Base-by-base conservation (phyloP, 2,797 vertebrate genomes). In the Balearica regulorum region DNA sequence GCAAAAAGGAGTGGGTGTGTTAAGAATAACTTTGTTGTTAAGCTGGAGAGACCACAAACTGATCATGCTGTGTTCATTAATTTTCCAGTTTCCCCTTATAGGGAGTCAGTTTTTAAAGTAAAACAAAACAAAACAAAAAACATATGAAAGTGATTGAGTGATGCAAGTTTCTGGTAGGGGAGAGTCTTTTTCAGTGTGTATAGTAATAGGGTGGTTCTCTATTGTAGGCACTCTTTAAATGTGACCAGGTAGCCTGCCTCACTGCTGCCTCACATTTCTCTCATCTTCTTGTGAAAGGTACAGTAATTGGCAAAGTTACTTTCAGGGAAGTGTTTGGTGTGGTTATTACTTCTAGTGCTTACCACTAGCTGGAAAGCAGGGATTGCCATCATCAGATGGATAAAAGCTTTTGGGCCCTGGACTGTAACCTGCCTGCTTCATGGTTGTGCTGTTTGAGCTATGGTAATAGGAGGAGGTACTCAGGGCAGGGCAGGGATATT, bases 401-500 rank as follows among this genome's bases (percentile, higher is more conserved):
- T 24, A 17, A 41, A 75, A 82, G 48, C 14, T 44, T 64, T 78
- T 41, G 10, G 35, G 48, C 7, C 15, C 44, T 41, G 54, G 16
- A 0, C 13, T 53, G 12, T 33, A 5, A 17, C 10, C 31, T 28
- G 1, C n/a, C 10, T 44, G 33, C 29, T 15, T 13, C 10, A 4
- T 25, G 48, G 25, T 28, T 31, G 8, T 73, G 53, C 49, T 60
- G 16, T 20, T 64, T 66, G 44, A 65, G 19, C 77, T 31, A 3
- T 21, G 16, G 11, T 41, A 39, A n/a, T 62, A n/a, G 33, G 13
- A 35, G 16, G 20, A 77, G 44, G 29, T 61, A 39, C 25, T 31
- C 0, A 1, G 2, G 3, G 43, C 18, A 11, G 8, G 6, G 25
- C 16, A 6, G 8, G 5, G 6, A 8, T 77, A 11, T 11, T 5